Evolutionary conservation across 2,797 vertebrate genomes (phyloP).

Genomic region (Pteronotus mesoamericanus): DNA sequence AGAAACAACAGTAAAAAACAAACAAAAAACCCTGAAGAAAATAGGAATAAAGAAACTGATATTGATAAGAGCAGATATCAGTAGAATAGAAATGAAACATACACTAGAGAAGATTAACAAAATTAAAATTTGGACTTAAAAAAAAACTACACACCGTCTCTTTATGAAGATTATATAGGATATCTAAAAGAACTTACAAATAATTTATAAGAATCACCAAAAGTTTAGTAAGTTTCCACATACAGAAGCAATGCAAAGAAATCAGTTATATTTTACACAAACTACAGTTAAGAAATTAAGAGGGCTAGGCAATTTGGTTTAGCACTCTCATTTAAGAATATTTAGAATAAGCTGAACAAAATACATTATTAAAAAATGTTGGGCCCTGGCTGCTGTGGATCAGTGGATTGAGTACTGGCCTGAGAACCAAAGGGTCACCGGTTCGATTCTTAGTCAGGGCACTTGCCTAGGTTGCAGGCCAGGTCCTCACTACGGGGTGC

Average conservation of each 20-base stretch:
- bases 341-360: not conserved
- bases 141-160: not conserved
- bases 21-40: not conserved
- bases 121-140: not conserved
- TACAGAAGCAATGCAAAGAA: not conserved
- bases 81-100: not conserved
- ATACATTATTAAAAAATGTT: not conserved
- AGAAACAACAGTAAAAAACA: not conserved
- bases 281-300: not conserved
- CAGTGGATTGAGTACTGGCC: too few species aligned
- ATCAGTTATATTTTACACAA: not conserved
- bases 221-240: not conserved
- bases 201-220: not conserved
- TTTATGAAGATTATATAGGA: not conserved
- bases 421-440: too few species aligned
- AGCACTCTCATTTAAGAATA: not conserved
- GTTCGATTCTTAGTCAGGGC: too few species aligned
- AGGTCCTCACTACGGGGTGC: too few species aligned
- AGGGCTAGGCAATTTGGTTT: not conserved
- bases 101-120: not conserved
- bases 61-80: not conserved
- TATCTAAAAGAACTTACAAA: not conserved
- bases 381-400: too few species aligned
- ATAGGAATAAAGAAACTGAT: too few species aligned
- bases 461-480: too few species aligned